A percentile compares a stretch with the other conserved stretches of the same genome.
phyloP scores from a whole-genome alignment of 1,140 invertebrate genomes.

The Ctenoplectra terminalis region DNA sequence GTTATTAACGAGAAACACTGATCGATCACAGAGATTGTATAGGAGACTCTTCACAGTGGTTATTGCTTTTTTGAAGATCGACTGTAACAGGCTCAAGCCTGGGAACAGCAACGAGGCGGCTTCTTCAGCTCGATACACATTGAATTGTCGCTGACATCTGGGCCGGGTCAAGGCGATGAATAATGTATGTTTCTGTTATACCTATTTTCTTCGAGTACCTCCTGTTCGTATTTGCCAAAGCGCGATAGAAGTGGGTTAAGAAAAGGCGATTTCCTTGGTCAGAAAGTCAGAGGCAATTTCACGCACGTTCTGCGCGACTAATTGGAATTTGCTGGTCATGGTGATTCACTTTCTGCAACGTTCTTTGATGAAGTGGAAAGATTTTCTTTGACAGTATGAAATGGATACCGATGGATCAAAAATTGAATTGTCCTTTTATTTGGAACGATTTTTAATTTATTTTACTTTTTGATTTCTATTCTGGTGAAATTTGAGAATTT shows the following conservation, averaged over 20 bases:
- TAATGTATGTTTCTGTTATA: constrained; percentile 31
- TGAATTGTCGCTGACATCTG: background rate
- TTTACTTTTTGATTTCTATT: no score
- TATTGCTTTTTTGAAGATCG: no score
- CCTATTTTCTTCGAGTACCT: background rate
- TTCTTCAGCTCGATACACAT: no score
- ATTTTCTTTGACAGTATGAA: background rate
- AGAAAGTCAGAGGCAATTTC: background rate
- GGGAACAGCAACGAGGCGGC: no score
- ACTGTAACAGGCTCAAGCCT: no score
- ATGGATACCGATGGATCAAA: no score
- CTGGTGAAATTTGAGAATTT: no score
- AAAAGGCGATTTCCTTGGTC: background rate
- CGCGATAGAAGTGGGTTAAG: constrained; percentile 21
- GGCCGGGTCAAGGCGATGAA: constrained; percentile 57
- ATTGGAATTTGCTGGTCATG: background rate
- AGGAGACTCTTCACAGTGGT: no score
- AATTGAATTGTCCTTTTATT: no score
- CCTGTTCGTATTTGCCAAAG: constrained; percentile 1
- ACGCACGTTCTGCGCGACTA: background rate
- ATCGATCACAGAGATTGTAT: no score
- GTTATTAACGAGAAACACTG: no score
- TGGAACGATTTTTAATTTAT: no score
- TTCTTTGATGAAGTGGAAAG: background rate
- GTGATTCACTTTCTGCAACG: constrained; percentile 33